These are phyloP conservation scores for Callospermophilus lateralis DNA, from an alignment of 2,113 vertebrate species.

Conservation along the genomic window DNA sequence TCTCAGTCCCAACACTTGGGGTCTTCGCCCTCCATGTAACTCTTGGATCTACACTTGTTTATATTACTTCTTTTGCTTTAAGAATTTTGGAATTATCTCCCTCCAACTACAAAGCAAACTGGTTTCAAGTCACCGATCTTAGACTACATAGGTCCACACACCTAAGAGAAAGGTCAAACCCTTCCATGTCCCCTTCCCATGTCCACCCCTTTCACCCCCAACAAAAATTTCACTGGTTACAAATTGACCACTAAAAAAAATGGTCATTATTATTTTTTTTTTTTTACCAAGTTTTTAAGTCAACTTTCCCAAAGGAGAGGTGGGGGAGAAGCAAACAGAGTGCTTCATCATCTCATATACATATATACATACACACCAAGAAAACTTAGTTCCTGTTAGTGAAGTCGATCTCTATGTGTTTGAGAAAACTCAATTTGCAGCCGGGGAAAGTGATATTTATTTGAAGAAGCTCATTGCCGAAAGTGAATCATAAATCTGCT, in stretches of 20 bases:
- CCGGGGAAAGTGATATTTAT: conserved; percentile 77
- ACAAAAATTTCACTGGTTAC: neutral
- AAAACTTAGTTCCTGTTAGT: conserved; percentile 65
- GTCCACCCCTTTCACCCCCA: neutral
- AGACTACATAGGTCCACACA: neutral
- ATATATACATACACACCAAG: neutral
- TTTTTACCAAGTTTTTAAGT: conserved; percentile 10
- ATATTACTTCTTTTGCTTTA: conserved; percentile 5
- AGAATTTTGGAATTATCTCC: neutral
- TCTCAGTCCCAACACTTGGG: neutral
- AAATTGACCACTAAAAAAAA: neutral
- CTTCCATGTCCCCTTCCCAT: neutral
- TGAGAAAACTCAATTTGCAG: conserved; percentile 76
- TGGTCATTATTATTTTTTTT: neutral
- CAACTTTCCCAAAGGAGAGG: neutral
- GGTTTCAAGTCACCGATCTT: neutral
- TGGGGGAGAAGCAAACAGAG: neutral
- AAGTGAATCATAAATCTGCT: conserved; percentile 79
- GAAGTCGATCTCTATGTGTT: conserved; percentile 66
- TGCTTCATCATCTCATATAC: neutral
- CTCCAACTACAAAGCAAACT: neutral
- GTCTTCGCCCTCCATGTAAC: neutral
- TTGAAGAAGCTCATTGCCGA: conserved; percentile 80
- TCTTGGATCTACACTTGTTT: neutral
- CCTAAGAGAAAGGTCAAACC: neutral